Percentiles rank a stretch among this genome's conserved stretches.
Evolutionary conservation across 1,140 invertebrate genomes (phyloP).

Genomic region (Drosophila sturtevanti): DNA sequence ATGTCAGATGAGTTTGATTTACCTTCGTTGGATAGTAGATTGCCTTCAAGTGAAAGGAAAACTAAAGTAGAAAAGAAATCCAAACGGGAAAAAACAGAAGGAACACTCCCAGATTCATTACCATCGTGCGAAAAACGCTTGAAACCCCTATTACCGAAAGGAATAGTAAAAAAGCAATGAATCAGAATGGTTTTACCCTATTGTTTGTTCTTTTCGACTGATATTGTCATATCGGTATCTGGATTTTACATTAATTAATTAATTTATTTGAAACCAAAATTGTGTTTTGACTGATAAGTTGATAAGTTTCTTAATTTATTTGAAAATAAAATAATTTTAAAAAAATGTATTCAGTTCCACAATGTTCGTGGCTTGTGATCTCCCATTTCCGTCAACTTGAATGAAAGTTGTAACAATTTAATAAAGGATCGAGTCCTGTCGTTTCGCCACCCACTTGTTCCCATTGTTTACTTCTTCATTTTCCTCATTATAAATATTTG

Average conservation of each 20-base stretch:
- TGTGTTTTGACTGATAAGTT: not conserved
- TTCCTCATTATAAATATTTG: not conserved
- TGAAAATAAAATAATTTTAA: too few relatives aligned
- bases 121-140: constrained; percentile 40
- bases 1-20: constrained; percentile 66
- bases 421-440: too few relatives aligned
- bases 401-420: too few relatives aligned
- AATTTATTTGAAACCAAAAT: too few relatives aligned
- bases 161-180: constrained; percentile 15
- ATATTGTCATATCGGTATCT: too few relatives aligned
- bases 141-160: constrained; percentile 56
- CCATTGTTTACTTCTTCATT: too few relatives aligned
- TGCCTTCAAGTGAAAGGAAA: constrained; percentile 18
- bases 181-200: too few relatives aligned
- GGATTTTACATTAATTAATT: too few relatives aligned
- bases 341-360: too few relatives aligned
- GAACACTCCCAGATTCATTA: not conserved
- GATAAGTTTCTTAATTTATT: not conserved
- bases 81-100: not conserved
- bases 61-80: not conserved
- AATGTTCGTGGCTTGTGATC: too few relatives aligned
- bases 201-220: too few relatives aligned
- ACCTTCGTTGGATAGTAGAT: constrained; percentile 40
- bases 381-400: too few relatives aligned
- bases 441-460: not conserved